Evolutionary conservation across 2,888 invertebrate species (phyloP).

Genomic region (Ommatoiulus sabulosus): DNA sequence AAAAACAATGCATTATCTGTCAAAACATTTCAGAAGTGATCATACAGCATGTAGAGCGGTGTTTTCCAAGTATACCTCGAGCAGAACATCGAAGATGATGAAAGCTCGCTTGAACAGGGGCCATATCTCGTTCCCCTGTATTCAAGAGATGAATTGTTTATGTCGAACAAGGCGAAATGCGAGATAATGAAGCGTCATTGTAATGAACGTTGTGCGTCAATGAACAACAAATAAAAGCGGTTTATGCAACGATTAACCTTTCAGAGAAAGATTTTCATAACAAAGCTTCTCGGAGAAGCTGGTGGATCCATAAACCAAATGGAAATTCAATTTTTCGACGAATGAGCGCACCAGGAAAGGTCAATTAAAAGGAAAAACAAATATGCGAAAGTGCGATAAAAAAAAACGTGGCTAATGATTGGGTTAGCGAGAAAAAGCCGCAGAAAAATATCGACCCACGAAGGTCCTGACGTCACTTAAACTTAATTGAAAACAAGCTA

Average conservation of each 20-base stretch:
- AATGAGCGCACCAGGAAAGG: neutral
- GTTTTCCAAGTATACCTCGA: too few species aligned
- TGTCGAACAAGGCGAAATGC: neutral
- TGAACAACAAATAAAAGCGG: neutral
- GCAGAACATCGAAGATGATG: too few species aligned
- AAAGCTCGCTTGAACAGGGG: too few species aligned
- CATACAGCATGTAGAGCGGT: too few species aligned
- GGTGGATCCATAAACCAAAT: neutral
- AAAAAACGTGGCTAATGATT: neutral
- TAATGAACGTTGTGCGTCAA: neutral
- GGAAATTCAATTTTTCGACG: neutral
- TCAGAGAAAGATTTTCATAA: neutral
- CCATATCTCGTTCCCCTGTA: neutral
- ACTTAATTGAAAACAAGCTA: slow-evolving; percentile 32
- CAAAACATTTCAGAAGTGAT: neutral
- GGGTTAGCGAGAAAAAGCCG: neutral
- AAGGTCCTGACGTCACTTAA: neutral
- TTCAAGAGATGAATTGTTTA: neutral
- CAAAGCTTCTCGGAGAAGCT: neutral
- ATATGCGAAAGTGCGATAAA: neutral
- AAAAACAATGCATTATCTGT: too few species aligned
- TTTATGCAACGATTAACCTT: neutral
- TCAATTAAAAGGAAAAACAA: neutral
- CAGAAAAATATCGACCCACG: neutral
- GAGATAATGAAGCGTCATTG: neutral